phyloP scores from a whole-genome alignment of 2,113 vertebrate genomes.

The Oplegnathus fasciatus region DNA sequence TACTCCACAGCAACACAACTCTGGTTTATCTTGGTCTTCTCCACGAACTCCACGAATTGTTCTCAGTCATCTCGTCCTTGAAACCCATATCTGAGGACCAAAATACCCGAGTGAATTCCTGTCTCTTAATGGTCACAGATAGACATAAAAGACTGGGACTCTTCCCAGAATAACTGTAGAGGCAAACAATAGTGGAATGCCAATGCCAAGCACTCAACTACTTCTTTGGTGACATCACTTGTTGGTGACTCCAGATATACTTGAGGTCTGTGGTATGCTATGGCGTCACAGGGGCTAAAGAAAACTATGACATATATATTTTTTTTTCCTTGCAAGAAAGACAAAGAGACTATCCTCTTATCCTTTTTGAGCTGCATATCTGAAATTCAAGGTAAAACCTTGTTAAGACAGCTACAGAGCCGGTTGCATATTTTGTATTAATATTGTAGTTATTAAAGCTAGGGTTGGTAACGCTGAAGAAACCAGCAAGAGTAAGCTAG shows the following conservation, averaged over 20 bases:
- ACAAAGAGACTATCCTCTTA: neutral
- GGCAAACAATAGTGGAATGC: neutral
- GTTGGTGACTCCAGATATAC: constrained; percentile 41
- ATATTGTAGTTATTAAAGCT: neutral
- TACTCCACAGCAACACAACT: neutral
- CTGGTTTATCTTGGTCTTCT: constrained; percentile 18
- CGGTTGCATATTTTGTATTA: neutral
- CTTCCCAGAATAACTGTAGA: constrained; percentile 46
- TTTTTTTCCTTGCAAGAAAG: neutral
- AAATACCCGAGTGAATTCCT: constrained; percentile 36
- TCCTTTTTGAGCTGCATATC: neutral
- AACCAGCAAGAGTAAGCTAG: too few species aligned
- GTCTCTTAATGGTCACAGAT: constrained; percentile 36
- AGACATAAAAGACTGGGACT: neutral
- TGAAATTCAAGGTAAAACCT: neutral
- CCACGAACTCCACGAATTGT: too few species aligned
- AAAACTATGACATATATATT: constrained; percentile 22
- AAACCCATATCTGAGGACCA: constrained; percentile 40
- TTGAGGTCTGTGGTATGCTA: constrained; percentile 31
- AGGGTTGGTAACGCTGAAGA: too few species aligned
- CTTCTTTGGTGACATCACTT: constrained; percentile 58
- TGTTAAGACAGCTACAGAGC: neutral
- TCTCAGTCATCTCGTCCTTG: constrained; percentile 6
- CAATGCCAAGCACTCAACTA: constrained; percentile 36
- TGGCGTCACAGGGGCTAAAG: neutral